Base-by-base conservation (phyloP, 2,888 invertebrate species). In the Scelioninae gen. 2 region DNA sequence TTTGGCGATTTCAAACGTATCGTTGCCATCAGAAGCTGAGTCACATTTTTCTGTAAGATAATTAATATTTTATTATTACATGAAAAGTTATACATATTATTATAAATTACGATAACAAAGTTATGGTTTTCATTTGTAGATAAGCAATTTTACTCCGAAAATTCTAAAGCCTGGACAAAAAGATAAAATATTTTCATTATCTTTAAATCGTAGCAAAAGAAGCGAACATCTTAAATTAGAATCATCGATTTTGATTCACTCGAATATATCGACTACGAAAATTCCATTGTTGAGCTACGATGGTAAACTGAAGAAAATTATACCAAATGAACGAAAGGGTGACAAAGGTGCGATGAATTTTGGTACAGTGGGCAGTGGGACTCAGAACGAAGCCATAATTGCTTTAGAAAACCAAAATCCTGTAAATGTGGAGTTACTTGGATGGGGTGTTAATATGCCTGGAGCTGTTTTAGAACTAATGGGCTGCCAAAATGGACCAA, bases 391-490 rank as follows among this genome's bases (percentile, higher is more conserved):
- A 78, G 91, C 94, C 78, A 87, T 90, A 80, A 92, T 94, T 85
- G 90, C 92, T 25, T 84, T 94, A 31, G 88, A 91, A 77, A 95
- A 95, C 86, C 89, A 90, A 75, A 94, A 94, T 86, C 94, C 94
- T 9, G 91, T 94, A 25, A 89, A 90, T 78, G 89, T 94, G 78
- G 88, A 89, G 67, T 81, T 92, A 74, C 89, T 88, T 74, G 88
- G 88, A 31, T 89, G 91, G 87, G 89, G 89, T 43, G 89, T 89
- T 3, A 91, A 91, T 76, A 87, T 90, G 81, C 89, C 90, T 4
- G 88, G 89, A 74, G 89, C 89, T 1, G 87, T 87, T 46, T 87
- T 91, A 53, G 89, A 89, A 78, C 86, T 92, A 52, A 84, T 90
- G 77, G 92, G 92, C 33, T 92, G 92, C 79, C 88, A 89, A 76